A percentile compares a stretch with the other conserved stretches of the same genome.
These are phyloP conservation scores for Chymomyza procnemis DNA, from an alignment of 2,888 invertebrate genomes.

Conservation along the genomic window DNA sequence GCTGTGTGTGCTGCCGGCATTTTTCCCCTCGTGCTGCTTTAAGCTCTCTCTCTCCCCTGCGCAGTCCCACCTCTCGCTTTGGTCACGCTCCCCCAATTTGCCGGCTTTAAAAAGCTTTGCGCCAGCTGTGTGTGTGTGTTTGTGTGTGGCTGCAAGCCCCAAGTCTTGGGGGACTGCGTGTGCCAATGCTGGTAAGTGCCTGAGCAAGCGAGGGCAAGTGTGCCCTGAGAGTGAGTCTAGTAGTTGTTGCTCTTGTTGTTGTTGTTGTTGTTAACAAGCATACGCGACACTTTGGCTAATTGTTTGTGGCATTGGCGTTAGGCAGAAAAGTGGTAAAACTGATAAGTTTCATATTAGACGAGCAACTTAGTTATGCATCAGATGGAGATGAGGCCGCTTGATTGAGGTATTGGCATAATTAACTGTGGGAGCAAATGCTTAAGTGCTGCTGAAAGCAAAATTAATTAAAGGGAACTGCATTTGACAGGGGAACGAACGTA, in stretches of 20 bases:
- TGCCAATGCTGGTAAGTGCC: background rate
- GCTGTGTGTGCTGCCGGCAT: constrained; percentile 21
- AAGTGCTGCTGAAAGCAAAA: background rate
- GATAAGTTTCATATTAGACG: constrained; percentile 1
- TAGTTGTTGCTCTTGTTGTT: constrained; percentile 17
- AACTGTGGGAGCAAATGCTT: background rate
- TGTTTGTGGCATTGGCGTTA: constrained; percentile 52
- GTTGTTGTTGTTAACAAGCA: constrained; percentile 18
- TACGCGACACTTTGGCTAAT: constrained; percentile 63
- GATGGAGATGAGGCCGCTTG: background rate
- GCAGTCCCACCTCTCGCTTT: background rate
- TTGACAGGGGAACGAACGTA: background rate
- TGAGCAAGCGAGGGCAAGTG: background rate
- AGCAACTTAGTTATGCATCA: background rate
- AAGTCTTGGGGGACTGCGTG: background rate
- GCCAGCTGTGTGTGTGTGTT: constrained; percentile 11
- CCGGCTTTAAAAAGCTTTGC: constrained; percentile 52
- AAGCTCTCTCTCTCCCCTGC: background rate
- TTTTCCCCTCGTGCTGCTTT: background rate
- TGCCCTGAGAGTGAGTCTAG: background rate
- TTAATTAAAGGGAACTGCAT: background rate
- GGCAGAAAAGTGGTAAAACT: constrained; percentile 17
- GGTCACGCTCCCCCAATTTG: constrained; percentile 33
- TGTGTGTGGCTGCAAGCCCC: background rate
- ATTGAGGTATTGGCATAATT: background rate